These are phyloP conservation scores for Psittacus erithacus DNA, from an alignment of 2,113 vertebrate genomes.

Conservation along the genomic window DNA sequence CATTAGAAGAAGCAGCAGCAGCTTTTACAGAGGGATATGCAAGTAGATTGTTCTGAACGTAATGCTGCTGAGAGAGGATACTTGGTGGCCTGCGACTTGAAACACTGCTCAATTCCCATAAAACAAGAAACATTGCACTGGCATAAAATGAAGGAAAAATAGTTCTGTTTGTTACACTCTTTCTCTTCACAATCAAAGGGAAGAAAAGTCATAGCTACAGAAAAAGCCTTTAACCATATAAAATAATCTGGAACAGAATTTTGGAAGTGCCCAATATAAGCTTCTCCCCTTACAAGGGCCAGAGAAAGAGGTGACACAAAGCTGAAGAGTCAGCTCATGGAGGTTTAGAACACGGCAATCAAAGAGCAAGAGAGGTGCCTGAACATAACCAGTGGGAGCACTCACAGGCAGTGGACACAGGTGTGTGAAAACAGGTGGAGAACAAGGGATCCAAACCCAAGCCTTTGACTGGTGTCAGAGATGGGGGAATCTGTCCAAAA, in stretches of 20 bases:
- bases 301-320: neutral
- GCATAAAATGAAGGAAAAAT: neutral
- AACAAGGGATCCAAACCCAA: neutral
- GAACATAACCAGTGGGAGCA: neutral
- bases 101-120: neutral
- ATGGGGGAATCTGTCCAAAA: neutral
- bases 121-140: neutral
- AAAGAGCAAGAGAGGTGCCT: neutral
- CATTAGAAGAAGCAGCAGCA: neutral
- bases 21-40: neutral
- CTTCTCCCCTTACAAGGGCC: fast-evolving
- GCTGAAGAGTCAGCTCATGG: neutral
- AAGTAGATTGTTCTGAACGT: neutral
- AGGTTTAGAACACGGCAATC: neutral
- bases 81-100: neutral
- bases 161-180: neutral
- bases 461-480: neutral
- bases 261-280: neutral
- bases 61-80: neutral
- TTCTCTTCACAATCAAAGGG: neutral
- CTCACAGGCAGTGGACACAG: neutral
- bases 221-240: neutral
- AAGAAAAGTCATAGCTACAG: neutral
- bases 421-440: neutral
- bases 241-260: neutral